These are phyloP conservation scores for Scartelaos histophorus DNA, from an alignment of 2,113 vertebrate species.

Conservation along the genomic window DNA sequence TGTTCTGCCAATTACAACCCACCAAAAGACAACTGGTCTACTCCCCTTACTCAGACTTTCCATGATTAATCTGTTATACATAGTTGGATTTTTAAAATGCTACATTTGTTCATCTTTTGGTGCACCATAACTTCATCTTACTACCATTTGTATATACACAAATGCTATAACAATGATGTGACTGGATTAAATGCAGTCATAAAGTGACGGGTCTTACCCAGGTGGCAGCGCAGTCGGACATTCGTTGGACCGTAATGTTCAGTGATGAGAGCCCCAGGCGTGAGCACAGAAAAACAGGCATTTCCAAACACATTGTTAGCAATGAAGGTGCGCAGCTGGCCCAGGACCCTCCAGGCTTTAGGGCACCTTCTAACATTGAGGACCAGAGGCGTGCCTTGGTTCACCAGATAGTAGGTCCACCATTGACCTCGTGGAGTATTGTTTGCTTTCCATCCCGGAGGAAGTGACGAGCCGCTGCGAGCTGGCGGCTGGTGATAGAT, in stretches of 20 bases:
- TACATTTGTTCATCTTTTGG: neutral
- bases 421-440: constrained; percentile 91
- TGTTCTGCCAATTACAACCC: neutral
- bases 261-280: constrained; percentile 87
- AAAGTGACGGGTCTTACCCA: constrained; percentile 73
- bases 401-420: constrained; percentile 97
- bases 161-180: constrained; percentile 4
- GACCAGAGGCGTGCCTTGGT: constrained; percentile 90
- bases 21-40: neutral
- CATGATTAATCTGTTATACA: neutral
- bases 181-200: constrained; percentile 14
- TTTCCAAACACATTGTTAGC: constrained; percentile 98
- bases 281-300: constrained; percentile 94
- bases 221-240: constrained; percentile 94
- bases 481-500: constrained; percentile 87
- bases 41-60: neutral
- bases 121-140: neutral
- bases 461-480: constrained; percentile 87
- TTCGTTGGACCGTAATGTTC: constrained; percentile 98
- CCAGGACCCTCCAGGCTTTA: constrained; percentile 91
- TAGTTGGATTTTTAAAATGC: neutral
- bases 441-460: constrained; percentile 92
- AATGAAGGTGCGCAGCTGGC: constrained; percentile 95
- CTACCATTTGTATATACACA: constrained; percentile 21
- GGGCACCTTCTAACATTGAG: constrained; percentile 94